Percentiles rank a stretch among this genome's conserved stretches.
phyloP scores from a whole-genome alignment of 2,113 vertebrate genomes.

The Coregonus clupeaformis region DNA sequence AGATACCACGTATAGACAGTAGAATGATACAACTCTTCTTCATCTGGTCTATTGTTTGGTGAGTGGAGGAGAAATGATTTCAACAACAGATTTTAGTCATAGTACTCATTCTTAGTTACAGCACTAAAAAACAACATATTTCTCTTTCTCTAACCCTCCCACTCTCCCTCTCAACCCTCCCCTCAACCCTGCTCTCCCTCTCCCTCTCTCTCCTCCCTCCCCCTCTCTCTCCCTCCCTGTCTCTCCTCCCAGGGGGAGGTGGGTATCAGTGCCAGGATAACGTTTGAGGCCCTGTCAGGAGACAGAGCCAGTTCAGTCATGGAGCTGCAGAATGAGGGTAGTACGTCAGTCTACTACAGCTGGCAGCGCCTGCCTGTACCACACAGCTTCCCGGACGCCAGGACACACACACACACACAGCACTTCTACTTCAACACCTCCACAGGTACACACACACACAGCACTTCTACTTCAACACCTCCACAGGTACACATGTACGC shows the following conservation, averaged over 20 bases:
- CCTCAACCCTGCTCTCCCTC: no score
- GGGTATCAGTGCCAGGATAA: slow-evolving; percentile 78
- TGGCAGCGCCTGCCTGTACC: slow-evolving; percentile 12
- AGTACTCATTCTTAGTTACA: no score
- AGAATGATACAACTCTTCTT: no score
- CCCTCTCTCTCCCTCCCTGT: not conserved
- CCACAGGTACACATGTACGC: slow-evolving; percentile 47
- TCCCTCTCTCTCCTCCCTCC: no score
- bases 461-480: slow-evolving; percentile 60
- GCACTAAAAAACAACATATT: no score
- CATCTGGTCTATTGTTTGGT: no score
- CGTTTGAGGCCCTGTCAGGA: slow-evolving; percentile 79
- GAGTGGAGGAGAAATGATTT: no score
- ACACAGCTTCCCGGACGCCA: not conserved
- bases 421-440: slow-evolving; percentile 60
- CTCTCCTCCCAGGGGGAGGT: slow-evolving; percentile 68
- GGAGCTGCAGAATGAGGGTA: slow-evolving; percentile 83
- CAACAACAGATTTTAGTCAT: no score
- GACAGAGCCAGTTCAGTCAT: slow-evolving; percentile 76
- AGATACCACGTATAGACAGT: not conserved
- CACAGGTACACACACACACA: slow-evolving; percentile 53
- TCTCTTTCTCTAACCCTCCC: no score
- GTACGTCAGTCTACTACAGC: slow-evolving; percentile 78
- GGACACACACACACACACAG: slow-evolving; percentile 39
- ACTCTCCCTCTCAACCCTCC: no score